These are phyloP conservation scores for Tenthredo notha DNA, from an alignment of 2,888 invertebrate species.

Conservation along the genomic window DNA sequence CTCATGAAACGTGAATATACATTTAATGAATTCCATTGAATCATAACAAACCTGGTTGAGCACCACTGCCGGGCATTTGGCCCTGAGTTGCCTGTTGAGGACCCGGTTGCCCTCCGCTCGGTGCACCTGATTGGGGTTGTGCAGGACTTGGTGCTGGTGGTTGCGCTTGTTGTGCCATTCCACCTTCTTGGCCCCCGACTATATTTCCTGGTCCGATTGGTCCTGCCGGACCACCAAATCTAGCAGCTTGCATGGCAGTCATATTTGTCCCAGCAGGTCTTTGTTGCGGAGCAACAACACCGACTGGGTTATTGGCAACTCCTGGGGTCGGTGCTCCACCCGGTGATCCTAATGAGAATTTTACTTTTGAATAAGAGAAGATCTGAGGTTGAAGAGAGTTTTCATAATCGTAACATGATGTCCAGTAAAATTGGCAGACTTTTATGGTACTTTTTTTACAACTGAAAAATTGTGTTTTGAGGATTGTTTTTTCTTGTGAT, in stretches of 20 bases:
- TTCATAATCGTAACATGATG: background rate
- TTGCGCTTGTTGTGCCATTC: conserved; percentile 87
- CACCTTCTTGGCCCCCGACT: conserved; percentile 82
- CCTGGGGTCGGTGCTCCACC: conserved; percentile 72
- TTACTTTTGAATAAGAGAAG: background rate
- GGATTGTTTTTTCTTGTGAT: too few relatives aligned
- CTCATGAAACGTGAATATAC: background rate
- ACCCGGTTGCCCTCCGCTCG: conserved; percentile 82
- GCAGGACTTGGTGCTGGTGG: conserved; percentile 89
- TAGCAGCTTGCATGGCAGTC: conserved; percentile 74
- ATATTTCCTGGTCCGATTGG: conserved; percentile 79
- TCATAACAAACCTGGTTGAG: conserved; percentile 69
- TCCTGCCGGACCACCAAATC: conserved; percentile 78
- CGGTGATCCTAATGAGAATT: conserved; percentile 67
- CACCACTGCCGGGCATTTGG: conserved; percentile 77
- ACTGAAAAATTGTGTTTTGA: too few relatives aligned
- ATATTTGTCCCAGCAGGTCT: conserved; percentile 77
- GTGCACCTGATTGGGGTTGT: conserved; percentile 88
- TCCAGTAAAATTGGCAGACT: too few relatives aligned
- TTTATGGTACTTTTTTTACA: too few relatives aligned
- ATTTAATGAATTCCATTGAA: background rate
- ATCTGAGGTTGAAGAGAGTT: background rate
- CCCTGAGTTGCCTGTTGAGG: conserved; percentile 81
- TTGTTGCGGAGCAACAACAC: conserved; percentile 82
- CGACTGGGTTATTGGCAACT: conserved; percentile 74